Evolutionary conservation across 2,888 invertebrate genomes (phyloP).

Genomic region (Lamellibrachia columna): DNA sequence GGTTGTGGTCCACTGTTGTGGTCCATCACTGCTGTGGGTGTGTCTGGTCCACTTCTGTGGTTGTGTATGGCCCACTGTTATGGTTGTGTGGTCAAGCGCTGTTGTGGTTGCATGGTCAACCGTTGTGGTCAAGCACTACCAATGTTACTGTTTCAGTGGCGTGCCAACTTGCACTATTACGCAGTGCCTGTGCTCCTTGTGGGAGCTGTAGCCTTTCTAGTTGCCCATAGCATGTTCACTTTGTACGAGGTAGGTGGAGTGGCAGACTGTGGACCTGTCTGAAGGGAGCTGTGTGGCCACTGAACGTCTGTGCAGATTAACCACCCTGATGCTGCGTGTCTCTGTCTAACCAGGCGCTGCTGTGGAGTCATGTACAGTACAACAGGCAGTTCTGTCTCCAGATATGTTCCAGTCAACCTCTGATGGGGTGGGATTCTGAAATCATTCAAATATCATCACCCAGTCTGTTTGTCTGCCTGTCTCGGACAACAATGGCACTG

Average conservation of each 20-base stretch:
- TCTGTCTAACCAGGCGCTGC: not conserved
- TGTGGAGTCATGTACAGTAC: not conserved
- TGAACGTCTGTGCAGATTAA: not conserved
- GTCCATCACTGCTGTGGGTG: too few relatives aligned
- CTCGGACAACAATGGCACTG: not conserved
- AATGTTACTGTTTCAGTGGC: not conserved
- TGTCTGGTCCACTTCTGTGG: not conserved
- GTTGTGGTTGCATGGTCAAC: not conserved
- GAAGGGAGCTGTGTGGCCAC: not conserved
- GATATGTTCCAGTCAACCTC: not conserved
- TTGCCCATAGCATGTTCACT: slow-evolving; percentile 90
- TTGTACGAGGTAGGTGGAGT: slow-evolving; percentile 81
- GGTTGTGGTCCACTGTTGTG: not conserved
- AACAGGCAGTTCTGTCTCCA: not conserved
- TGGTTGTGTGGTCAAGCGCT: not conserved
- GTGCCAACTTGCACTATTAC: slow-evolving; percentile 50
- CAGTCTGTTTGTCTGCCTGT: not conserved
- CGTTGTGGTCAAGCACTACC: not conserved
- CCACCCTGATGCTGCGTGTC: not conserved
- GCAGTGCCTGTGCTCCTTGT: slow-evolving; percentile 81
- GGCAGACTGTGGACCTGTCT: not conserved
- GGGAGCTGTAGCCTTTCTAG: slow-evolving; percentile 84
- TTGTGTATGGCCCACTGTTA: not conserved
- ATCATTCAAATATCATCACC: too few relatives aligned
- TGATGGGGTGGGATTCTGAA: too few relatives aligned